Evolutionary conservation across 2,797 vertebrate species (phyloP).

Genomic region (Anguilla megastoma): DNA sequence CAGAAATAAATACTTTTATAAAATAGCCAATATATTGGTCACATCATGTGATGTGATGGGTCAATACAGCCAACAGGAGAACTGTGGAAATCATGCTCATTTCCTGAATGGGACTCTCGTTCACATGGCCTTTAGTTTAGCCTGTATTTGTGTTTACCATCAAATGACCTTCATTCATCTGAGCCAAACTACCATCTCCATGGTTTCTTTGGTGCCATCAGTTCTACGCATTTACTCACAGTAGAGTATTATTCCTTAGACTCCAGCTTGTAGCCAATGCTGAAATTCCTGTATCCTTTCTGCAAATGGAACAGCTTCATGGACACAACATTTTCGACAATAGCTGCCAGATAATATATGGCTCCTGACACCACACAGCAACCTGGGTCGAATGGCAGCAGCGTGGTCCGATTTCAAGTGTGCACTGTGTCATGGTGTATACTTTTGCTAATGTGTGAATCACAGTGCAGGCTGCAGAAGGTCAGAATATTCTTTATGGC

Average conservation of each 20-base stretch:
- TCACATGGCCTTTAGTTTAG: neutral
- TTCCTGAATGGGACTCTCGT: neutral
- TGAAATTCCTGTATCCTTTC: neutral
- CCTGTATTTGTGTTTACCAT: neutral
- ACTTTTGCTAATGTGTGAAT: slow-evolving; percentile 11
- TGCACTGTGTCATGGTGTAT: neutral
- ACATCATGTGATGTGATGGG: no score
- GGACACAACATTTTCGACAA: neutral
- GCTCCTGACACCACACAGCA: neutral
- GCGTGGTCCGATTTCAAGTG: neutral
- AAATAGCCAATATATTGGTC: neutral
- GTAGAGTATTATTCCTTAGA: neutral
- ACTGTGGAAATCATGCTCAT: no score
- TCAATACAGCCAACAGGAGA: no score
- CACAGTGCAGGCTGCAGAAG: neutral
- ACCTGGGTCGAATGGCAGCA: neutral
- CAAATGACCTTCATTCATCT: neutral
- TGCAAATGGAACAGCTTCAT: neutral
- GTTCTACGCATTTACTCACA: neutral
- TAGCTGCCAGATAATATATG: slow-evolving; percentile 1
- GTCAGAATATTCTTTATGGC: neutral
- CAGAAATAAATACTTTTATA: no score
- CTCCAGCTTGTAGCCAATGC: neutral
- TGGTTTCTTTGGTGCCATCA: neutral
- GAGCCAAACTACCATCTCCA: neutral